These are phyloP conservation scores for Belonocnema kinseyi DNA, from an alignment of 1,140 invertebrate species.

Conservation along the genomic window DNA sequence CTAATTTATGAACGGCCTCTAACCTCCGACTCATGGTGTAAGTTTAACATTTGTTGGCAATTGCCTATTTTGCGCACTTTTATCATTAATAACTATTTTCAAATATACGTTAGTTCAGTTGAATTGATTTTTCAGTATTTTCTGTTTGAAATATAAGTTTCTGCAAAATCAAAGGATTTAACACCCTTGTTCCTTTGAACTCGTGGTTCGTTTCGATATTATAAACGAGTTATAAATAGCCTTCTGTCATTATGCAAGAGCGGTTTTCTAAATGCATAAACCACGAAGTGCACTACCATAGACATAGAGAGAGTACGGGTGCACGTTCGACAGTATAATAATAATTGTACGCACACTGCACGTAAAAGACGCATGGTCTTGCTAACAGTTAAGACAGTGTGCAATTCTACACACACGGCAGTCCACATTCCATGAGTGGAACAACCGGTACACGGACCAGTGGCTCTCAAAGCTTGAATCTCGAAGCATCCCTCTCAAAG, in stretches of 20 bases:
- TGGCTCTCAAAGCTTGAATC: constrained; percentile 70
- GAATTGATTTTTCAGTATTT: too few species aligned
- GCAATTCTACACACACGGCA: constrained; percentile 56
- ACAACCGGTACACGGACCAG: constrained; percentile 74
- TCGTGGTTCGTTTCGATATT: constrained; percentile 32
- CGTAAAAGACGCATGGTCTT: constrained; percentile 37
- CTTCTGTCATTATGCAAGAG: constrained; percentile 23
- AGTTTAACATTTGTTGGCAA: too few species aligned
- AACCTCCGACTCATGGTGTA: too few species aligned
- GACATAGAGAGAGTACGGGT: constrained; percentile 7
- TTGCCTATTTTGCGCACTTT: too few species aligned
- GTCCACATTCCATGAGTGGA: constrained; percentile 75
- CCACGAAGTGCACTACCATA: constrained; percentile 1
- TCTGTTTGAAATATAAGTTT: too few species aligned
- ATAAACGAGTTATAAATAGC: constrained; percentile 32
- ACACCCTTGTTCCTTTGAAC: constrained; percentile 4
- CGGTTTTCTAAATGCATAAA: constrained; percentile 37
- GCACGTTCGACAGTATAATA: constrained; percentile 42
- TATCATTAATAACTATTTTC: too few species aligned
- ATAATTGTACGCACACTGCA: constrained; percentile 38
- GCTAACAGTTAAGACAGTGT: constrained; percentile 43
- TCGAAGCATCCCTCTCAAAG: constrained; percentile 51
- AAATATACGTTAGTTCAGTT: too few species aligned
- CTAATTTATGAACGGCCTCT: too few species aligned
- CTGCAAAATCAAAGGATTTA: not conserved